These are phyloP conservation scores for Melanchra persicariae DNA, from an alignment of 2,888 invertebrate genomes.

Conservation along the genomic window DNA sequence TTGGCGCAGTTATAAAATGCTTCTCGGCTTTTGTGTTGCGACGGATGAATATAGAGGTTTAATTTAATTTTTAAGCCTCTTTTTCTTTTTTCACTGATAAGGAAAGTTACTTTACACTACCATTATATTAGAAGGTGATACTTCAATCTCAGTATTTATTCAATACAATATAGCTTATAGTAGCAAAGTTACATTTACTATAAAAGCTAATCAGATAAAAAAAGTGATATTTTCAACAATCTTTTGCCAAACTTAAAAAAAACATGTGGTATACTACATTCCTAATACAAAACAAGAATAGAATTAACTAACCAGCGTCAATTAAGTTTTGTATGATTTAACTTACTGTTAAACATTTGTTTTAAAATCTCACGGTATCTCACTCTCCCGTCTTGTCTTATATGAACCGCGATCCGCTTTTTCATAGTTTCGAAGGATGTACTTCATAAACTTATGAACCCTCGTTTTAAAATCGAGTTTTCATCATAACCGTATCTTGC, in stretches of 20 bases:
- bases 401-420: too few relatives aligned
- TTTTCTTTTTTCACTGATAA: neutral
- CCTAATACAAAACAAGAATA: neutral
- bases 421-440: neutral
- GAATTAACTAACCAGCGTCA: too few relatives aligned
- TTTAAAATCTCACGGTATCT: neutral
- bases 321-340: too few relatives aligned
- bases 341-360: too few relatives aligned
- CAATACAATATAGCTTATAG: neutral
- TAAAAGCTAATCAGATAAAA: neutral
- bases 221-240: neutral
- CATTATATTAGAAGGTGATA: neutral
- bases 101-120: too few relatives aligned
- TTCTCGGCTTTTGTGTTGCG: slow-evolving; percentile 1
- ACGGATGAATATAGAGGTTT: neutral
- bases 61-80: neutral
- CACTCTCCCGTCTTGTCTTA: neutral
- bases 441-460: neutral
- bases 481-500: neutral
- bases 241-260: neutral
- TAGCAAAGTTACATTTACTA: too few relatives aligned
- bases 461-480: neutral
- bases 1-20: slow-evolving; percentile 28
- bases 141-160: neutral
- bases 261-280: neutral